Base-by-base conservation (phyloP, 2,888 invertebrate genomes). In the Dicycla oo region DNA sequence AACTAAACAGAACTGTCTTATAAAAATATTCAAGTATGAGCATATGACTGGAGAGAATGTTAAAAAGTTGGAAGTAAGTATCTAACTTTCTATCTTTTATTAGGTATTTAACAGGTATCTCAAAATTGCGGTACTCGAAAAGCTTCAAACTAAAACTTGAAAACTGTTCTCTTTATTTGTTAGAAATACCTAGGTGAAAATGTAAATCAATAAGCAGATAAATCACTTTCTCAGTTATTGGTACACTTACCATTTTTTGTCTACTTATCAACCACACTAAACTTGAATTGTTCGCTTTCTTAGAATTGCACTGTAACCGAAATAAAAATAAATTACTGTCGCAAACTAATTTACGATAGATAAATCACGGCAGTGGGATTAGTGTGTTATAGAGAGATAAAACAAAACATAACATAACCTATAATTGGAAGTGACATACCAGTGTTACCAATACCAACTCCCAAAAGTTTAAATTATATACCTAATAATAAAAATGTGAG, bases 211-310 rank as follows among this genome's bases (percentile, higher is more conserved):
- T 0, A 40, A 30, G 30, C 18, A 38, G n/a, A 20, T 8, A 38
- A 8, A 47, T 49, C 6, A 56, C 2, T 49, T 56, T 30, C 8
- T 20, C 7, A 43, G 13, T 57, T 38, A 15, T 38, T 26, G 8
- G 34, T 51, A 23, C 34, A 69, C 78, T 78, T 74, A 74, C 74
- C 74, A 74, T 74, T 69, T n/a, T 60, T 26, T 60, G 40, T 49
- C 13, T 69, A 54, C 47, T 26, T 60, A 51, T 23, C 15, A 51
- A 77, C 0, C 13, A 15, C 38, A 47, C n/a, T n/a, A n/a, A n/a
- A n/a, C 53, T 69, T 60, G 2, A 40, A 43, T 53, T 43, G 11
- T n/a, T 54, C 13, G 3, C 6, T 30, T 45, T 15, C 3, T 20
- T 10, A 30, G 1, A 66, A 58, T 45, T 51, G 18, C 11, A 45